Conservation (phyloP, 2,888 invertebrate genomes). For the Eilema griseolum region DNA sequence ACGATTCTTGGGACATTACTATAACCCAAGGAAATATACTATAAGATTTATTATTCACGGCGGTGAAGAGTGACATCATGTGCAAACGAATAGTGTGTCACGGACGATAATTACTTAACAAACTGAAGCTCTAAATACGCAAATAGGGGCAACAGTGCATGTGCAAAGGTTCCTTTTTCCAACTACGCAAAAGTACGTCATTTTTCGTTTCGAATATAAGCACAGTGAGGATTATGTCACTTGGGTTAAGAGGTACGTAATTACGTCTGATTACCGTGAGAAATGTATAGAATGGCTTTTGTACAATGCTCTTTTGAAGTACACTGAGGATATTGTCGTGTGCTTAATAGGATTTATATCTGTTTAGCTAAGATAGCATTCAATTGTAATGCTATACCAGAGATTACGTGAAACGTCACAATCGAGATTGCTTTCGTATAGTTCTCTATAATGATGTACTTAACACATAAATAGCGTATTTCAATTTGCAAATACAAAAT, state of each 20-base stretch:
- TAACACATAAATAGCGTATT: background rate
- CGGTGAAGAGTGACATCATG: constrained; percentile 57
- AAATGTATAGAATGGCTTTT: constrained; percentile 38
- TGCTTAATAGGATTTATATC: constrained; percentile 24
- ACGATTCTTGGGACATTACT: constrained; percentile 35
- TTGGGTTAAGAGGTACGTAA: constrained; percentile 41
- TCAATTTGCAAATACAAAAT: background rate
- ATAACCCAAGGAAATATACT: constrained; percentile 48
- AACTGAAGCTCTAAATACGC: constrained; percentile 28
- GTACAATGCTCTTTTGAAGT: constrained; percentile 22
- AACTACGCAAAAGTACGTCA: constrained; percentile 30
- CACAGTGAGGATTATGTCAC: constrained; percentile 44
- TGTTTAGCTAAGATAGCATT: background rate
- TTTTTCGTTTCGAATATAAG: constrained; percentile 26
- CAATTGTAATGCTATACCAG: constrained; percentile 33
- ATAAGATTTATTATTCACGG: constrained; percentile 48
- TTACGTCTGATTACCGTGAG: constrained; percentile 49
- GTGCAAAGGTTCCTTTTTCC: constrained; percentile 31
- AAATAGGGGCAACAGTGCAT: constrained; percentile 43
- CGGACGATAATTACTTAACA: constrained; percentile 52
- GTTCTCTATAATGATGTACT: background rate
- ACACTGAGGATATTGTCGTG: constrained; percentile 15
- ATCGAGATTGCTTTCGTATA: background rate
- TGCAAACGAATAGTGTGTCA: constrained; percentile 56
- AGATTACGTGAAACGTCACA: constrained; percentile 15